Conservation (phyloP, 2,888 invertebrate genomes). For the Polietes domitor region DNA sequence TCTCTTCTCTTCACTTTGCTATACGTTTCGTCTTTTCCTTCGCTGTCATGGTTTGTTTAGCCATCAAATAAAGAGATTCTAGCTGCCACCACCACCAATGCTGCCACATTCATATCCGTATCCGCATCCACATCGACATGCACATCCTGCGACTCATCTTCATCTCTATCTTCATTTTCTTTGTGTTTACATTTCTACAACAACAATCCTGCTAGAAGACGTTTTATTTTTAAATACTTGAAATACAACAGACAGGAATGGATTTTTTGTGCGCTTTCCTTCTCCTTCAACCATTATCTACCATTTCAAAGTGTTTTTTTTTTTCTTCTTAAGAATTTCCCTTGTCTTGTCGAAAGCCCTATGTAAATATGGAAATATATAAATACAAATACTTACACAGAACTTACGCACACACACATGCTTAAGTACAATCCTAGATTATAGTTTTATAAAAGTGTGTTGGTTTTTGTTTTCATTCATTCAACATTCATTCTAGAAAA, state of each 20-base stretch:
- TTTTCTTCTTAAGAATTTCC: neutral
- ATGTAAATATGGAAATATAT: neutral
- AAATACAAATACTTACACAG: neutral
- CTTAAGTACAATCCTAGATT: neutral
- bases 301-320: neutral
- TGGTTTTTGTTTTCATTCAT: neutral
- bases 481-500: no score
- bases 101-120: constrained; percentile 1
- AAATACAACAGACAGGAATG: neutral
- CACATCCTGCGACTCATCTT: neutral
- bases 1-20: constrained; percentile 1
- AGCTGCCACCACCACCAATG: neutral
- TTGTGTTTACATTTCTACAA: constrained; percentile 23
- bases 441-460: neutral
- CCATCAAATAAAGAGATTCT: constrained; percentile 42
- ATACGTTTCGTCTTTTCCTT: constrained; percentile 7
- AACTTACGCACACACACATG: neutral
- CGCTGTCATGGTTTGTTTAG: constrained; percentile 59
- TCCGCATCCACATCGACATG: neutral
- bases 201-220: constrained; percentile 26
- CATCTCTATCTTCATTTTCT: neutral
- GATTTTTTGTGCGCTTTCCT: neutral
- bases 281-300: no score
- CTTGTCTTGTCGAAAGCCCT: neutral
- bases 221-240: constrained; percentile 22